Conservation (phyloP, 2,797 vertebrate species). For the Sebastes kiyomatsui region DNA sequence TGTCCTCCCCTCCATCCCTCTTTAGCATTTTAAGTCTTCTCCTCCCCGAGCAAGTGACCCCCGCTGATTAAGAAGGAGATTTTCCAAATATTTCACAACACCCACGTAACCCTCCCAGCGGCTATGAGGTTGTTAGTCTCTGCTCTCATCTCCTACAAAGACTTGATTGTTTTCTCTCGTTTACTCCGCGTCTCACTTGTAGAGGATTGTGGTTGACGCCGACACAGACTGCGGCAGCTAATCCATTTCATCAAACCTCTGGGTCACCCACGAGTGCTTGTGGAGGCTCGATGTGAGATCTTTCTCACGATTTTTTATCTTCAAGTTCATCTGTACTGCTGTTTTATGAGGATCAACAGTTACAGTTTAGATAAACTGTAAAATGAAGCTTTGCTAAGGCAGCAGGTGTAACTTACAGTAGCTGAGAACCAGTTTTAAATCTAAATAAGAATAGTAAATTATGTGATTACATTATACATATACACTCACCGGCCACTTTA, state of each 20-base stretch:
- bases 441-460: background rate
- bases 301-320: constrained; percentile 55
- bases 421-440: background rate
- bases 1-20: constrained; percentile 70
- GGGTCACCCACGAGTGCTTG: constrained; percentile 49
- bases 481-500: no score
- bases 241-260: constrained; percentile 29
- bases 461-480: background rate
- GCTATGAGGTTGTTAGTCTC: constrained; percentile 51
- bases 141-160: constrained; percentile 64
- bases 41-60: constrained; percentile 58
- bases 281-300: constrained; percentile 13
- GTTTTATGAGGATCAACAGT: constrained; percentile 7
- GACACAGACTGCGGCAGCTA: constrained; percentile 13
- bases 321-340: constrained; percentile 28
- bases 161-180: constrained; percentile 49
- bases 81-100: constrained; percentile 79
- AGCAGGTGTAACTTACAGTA: background rate
- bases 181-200: constrained; percentile 23
- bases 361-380: background rate
- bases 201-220: constrained; percentile 29
- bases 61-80: constrained; percentile 71
- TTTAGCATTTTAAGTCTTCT: constrained; percentile 76
- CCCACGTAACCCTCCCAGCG: constrained; percentile 69
- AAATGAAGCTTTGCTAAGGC: background rate